phyloP scores from a whole-genome alignment of 2,113 vertebrate species.

The Petromus typicus region DNA sequence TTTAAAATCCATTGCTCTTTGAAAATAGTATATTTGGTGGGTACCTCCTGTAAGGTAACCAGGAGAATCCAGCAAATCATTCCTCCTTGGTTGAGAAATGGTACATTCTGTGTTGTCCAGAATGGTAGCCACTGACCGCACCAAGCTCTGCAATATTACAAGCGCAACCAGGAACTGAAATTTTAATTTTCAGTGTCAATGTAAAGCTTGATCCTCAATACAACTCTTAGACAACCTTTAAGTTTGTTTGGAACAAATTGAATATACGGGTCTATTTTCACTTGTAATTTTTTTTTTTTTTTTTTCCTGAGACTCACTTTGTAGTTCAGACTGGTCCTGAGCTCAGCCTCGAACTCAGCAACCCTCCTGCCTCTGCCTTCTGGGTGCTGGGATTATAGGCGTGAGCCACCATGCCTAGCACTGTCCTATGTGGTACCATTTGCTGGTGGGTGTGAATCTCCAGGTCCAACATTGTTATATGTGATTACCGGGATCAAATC shows the following conservation, averaged over 20 bases:
- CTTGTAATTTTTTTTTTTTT: not conserved
- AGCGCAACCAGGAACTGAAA: not conserved
- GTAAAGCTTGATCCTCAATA: not conserved
- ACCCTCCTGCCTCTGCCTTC: no score
- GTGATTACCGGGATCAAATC: no score
- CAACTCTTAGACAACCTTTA: not conserved
- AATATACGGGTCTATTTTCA: not conserved
- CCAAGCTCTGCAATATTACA: not conserved
- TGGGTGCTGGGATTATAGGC: no score
- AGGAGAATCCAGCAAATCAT: not conserved
- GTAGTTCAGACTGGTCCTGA: no score
- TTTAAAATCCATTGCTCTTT: not conserved
- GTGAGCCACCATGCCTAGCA: no score
- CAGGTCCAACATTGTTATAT: no score
- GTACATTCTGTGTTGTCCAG: not conserved
- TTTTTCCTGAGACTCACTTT: no score
- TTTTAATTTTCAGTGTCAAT: not conserved
- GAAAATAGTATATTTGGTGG: not conserved
- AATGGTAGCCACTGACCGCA: not conserved
- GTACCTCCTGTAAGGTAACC: not conserved
- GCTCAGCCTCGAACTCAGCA: no score
- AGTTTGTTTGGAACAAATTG: constrained; percentile 21
- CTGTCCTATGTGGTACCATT: no score
- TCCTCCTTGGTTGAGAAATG: not conserved
- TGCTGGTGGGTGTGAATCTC: no score